Evolutionary conservation across 2,797 vertebrate species (phyloP).

Genomic region (Moxostoma hubbsi): DNA sequence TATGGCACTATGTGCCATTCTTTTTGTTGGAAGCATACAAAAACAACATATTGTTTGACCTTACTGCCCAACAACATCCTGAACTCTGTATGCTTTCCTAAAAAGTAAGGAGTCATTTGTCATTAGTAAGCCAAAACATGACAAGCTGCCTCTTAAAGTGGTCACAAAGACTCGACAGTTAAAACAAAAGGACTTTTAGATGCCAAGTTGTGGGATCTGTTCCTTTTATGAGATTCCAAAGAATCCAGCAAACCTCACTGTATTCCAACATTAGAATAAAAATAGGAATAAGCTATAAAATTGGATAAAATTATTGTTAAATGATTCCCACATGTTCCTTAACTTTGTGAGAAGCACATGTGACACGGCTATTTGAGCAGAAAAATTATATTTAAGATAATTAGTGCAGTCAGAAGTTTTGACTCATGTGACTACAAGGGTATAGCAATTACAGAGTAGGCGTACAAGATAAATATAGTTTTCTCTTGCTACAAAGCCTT

Average conservation of each 20-base stretch:
- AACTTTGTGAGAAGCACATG: not conserved
- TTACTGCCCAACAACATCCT: not conserved
- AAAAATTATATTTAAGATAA: not conserved
- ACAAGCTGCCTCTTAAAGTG: slow-evolving; percentile 17
- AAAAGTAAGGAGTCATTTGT: not conserved
- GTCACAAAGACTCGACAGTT: not conserved
- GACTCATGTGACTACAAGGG: slow-evolving; percentile 5
- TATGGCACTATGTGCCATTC: not conserved
- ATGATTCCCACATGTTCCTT: slow-evolving; percentile 34
- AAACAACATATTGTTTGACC: not conserved
- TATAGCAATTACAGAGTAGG: slow-evolving; percentile 18
- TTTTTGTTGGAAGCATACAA: not conserved
- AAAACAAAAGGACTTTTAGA: not conserved
- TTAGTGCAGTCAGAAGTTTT: not conserved
- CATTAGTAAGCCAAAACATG: slow-evolving; percentile 1
- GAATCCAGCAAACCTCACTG: slow-evolving; percentile 2
- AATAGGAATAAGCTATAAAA: not conserved
- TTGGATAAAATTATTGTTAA: not conserved
- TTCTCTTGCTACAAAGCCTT: not conserved
- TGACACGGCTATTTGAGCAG: not conserved
- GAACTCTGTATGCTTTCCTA: not conserved
- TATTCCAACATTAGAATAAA: slow-evolving; percentile 6
- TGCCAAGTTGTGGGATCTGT: slow-evolving; percentile 1
- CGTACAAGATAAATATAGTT: slow-evolving; percentile 25
- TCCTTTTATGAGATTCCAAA: not conserved